These are phyloP conservation scores for Telenomus remus DNA, from an alignment of 1,140 invertebrate genomes.

Conservation along the genomic window DNA sequence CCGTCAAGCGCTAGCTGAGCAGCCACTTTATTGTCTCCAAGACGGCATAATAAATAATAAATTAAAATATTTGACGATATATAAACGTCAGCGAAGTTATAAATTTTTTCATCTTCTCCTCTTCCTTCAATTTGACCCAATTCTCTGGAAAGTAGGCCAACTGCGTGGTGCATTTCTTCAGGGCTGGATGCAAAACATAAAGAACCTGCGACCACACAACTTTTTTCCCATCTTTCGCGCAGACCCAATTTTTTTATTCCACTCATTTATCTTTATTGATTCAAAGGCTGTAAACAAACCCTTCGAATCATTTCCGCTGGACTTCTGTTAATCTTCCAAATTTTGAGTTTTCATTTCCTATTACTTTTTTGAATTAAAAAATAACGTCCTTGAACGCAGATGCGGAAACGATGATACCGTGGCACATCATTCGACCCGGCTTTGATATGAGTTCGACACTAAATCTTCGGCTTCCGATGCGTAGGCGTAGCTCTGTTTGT, in stretches of 20 bases:
- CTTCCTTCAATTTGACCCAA: constrained; percentile 39
- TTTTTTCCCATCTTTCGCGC: constrained; percentile 1
- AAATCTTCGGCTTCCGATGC: constrained; percentile 32
- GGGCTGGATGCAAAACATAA: constrained; percentile 12
- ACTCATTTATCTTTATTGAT: too few species aligned
- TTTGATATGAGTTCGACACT: constrained; percentile 20
- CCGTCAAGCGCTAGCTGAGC: constrained; percentile 15
- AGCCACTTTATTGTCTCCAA: constrained; percentile 21
- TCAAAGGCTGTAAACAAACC: neutral
- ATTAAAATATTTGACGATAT: constrained; percentile 44
- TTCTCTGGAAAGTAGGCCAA: constrained; percentile 43
- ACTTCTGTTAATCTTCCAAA: too few species aligned
- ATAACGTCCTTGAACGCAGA: constrained; percentile 15
- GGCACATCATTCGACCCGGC: constrained; percentile 17
- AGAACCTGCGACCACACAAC: neutral
- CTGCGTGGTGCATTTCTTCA: constrained; percentile 40
- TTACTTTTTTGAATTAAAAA: too few species aligned
- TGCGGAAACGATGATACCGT: constrained; percentile 25
- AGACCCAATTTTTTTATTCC: constrained; percentile 1
- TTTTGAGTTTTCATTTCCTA: too few species aligned
- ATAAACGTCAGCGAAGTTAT: constrained; percentile 35
- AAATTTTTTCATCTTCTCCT: constrained; percentile 14
- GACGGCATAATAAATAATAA: constrained; percentile 46
- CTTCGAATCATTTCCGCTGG: too few species aligned
- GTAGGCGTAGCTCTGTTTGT: constrained; percentile 31